Evolutionary conservation across 2,888 invertebrate species (phyloP).

Genomic region (Gnatocerus cornutus): DNA sequence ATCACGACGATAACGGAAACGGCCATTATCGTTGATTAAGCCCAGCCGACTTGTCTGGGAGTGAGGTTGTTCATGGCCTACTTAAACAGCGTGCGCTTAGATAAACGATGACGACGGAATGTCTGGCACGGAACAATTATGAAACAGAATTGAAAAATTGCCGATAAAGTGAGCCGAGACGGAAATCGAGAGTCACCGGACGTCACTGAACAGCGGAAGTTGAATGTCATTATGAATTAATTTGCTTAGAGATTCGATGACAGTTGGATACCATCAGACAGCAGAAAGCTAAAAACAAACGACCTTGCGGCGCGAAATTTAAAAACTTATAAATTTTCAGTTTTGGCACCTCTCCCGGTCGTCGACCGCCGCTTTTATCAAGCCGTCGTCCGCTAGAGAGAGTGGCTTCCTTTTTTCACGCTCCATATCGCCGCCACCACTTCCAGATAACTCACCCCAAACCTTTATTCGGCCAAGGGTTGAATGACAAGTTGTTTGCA

Average conservation of each 20-base stretch:
- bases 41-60: constrained; percentile 49
- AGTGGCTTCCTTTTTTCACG: constrained; percentile 10
- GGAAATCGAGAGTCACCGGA: constrained; percentile 3
- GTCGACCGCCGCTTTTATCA: constrained; percentile 15
- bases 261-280: too few relatives aligned
- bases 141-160: constrained; percentile 2
- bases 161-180: background rate
- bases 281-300: too few relatives aligned
- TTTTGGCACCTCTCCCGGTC: constrained; percentile 10
- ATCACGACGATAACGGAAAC: constrained; percentile 50
- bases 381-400: background rate
- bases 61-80: constrained; percentile 46
- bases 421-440: constrained; percentile 10
- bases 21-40: constrained; percentile 50
- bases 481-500: constrained; percentile 19
- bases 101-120: constrained; percentile 33
- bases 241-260: too few relatives aligned
- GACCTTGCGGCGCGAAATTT: too few relatives aligned
- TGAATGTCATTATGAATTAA: too few relatives aligned
- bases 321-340: too few relatives aligned
- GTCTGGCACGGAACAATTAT: constrained; percentile 26
- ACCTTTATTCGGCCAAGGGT: background rate
- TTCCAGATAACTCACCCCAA: constrained; percentile 1
- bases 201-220: background rate
- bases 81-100: constrained; percentile 47